phyloP scores from a whole-genome alignment of 2,113 vertebrate genomes.

The Columbina picui region DNA sequence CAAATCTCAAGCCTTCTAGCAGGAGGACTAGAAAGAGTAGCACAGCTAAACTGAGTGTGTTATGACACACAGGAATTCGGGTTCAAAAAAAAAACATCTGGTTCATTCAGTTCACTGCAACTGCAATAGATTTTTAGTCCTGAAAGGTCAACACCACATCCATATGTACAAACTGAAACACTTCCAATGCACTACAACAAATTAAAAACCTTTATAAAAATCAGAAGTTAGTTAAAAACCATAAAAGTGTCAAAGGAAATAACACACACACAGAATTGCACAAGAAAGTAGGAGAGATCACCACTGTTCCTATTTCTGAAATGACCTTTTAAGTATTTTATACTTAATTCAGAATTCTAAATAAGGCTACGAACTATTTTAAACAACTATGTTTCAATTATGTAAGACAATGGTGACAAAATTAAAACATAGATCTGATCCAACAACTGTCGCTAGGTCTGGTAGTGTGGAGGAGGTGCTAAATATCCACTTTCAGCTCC shows the following conservation, averaged over 20 bases:
- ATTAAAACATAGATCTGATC: constrained; percentile 28
- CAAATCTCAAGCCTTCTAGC: neutral
- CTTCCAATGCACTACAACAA: neutral
- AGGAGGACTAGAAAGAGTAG: neutral
- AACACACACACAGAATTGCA: neutral
- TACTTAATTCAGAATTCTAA: constrained; percentile 23
- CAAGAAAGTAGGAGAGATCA: neutral
- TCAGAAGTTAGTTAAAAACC: neutral
- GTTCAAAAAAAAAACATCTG: constrained; percentile 1
- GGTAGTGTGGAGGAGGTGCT: constrained; percentile 51
- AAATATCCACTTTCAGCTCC: constrained; percentile 34
- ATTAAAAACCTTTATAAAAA: neutral
- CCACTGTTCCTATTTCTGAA: neutral
- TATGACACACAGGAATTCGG: neutral
- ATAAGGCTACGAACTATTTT: constrained; percentile 12
- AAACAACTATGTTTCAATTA: constrained; percentile 30
- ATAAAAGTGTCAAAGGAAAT: neutral
- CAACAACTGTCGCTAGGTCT: constrained; percentile 50
- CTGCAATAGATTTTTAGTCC: neutral
- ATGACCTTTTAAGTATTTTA: neutral
- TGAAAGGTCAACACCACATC: neutral
- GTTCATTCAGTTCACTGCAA: neutral
- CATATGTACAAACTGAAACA: neutral
- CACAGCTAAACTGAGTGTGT: neutral
- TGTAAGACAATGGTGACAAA: constrained; percentile 45